Percentiles rank a stretch among this genome's conserved stretches.
Conservation (phyloP, 2,797 vertebrate species). For the Trachurus trachurus region DNA sequence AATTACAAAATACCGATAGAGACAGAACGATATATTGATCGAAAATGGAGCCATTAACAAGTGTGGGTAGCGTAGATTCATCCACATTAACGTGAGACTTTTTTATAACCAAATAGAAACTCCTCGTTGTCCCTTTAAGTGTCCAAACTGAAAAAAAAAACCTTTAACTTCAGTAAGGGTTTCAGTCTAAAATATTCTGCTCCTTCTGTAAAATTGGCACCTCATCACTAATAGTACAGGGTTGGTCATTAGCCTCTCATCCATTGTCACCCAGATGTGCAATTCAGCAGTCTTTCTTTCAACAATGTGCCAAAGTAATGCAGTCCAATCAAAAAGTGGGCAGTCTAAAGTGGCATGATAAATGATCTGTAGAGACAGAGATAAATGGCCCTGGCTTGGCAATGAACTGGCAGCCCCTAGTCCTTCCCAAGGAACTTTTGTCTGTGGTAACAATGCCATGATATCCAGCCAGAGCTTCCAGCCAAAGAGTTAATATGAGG, state of each 20-base stretch:
- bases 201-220: background rate
- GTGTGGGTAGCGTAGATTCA: too few species aligned
- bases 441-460: slow-evolving; percentile 21
- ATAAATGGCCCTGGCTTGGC: slow-evolving; percentile 20
- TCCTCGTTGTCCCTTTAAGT: too few species aligned
- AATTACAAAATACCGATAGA: too few species aligned
- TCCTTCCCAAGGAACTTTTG: background rate
- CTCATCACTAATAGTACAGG: background rate
- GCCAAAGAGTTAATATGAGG: slow-evolving; percentile 45
- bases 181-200: background rate
- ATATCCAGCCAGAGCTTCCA: slow-evolving; percentile 39
- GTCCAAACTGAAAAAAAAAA: too few species aligned
- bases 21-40: too few species aligned
- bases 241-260: background rate
- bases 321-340: background rate
- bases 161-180: background rate
- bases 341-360: background rate
- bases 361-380: background rate
- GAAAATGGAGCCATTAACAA: too few species aligned
- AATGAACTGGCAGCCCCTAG: slow-evolving; percentile 9
- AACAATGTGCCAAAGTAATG: background rate
- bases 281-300: background rate
- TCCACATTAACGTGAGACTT: too few species aligned
- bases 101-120: too few species aligned
- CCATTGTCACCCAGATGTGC: background rate